Evolutionary conservation across 2,888 invertebrate species (phyloP), one percentile per base, ranked within the genome.

Genomic region (Pegoplata infirma): DNA sequence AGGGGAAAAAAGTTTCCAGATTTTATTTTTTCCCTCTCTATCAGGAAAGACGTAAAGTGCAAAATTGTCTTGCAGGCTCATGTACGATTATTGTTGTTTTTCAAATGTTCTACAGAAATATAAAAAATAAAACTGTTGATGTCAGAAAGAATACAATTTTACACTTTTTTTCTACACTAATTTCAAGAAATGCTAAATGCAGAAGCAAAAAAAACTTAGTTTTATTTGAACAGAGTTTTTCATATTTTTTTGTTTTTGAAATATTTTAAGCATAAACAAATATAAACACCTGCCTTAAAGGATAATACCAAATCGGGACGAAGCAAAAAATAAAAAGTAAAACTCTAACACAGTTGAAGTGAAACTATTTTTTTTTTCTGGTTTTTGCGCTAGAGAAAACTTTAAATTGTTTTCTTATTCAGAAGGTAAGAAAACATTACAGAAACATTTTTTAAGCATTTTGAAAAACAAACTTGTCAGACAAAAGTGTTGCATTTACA

Each of bases 11-110:
- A 56, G 8, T 56, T 47, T 67, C 17, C 55, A 32, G 16, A 19
- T 19, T 53, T 16, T 59, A 5, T 23, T 12, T 58, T 49, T 40
- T 49, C 28, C 17, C 44, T 21, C n/a, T 51, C 74, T n/a, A 16
- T 55, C 21, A 67, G n/a, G 6, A 49, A 40, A 17, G n/a, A n/a
- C 23, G 44, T 58, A 61, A 68, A 49, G 25, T 58, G 32, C 28
- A 58, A 64, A 75, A 69, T 61, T 56, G 28, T 73, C 67, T 73
- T 73, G 25, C 77, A 67, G 77, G 73, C 73, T 76, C 63, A 77
- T 77, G 68, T 77, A 68, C 72, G 73, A 73, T 73, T 73, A 77
- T 77, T 73, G 68, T 77, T 77, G 68, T 77, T 77, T 68, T 68
- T 23, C 68, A 77, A 73, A 73, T 77, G 64, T 77, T 77, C 49